Conservation (phyloP, 2,113 vertebrate species). For the Lamprotornis superbus region DNA sequence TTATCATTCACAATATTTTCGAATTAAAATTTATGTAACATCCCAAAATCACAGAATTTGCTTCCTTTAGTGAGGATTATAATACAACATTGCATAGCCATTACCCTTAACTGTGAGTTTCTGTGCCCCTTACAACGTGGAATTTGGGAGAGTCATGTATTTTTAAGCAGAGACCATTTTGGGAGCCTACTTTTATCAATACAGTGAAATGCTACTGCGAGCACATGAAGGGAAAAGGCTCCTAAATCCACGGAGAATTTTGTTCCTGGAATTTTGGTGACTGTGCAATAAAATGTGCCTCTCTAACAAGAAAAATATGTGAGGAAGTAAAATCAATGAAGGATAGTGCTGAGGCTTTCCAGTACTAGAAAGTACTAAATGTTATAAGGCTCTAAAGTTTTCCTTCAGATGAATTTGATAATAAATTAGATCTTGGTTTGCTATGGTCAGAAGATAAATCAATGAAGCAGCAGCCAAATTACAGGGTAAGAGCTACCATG, state of each 20-base stretch:
- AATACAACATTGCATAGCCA: neutral
- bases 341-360: neutral
- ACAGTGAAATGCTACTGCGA: neutral
- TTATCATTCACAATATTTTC: neutral
- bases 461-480: neutral
- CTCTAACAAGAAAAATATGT: neutral
- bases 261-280: neutral
- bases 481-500: neutral
- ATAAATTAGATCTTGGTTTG: neutral
- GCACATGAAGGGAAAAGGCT: neutral
- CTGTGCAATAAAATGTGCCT: neutral
- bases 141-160: neutral
- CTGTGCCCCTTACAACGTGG: neutral
- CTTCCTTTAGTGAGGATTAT: neutral
- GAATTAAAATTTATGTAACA: neutral
- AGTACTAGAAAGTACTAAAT: neutral
- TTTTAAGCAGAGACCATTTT: neutral
- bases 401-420: neutral
- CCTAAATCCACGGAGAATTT: neutral
- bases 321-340: neutral
- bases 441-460: neutral
- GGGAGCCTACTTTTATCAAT: neutral
- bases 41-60: neutral
- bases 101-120: neutral
- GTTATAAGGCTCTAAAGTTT: neutral